These are phyloP conservation scores for Chironomus tentans DNA, from an alignment of 2,888 invertebrate species.

Conservation along the genomic window DNA sequence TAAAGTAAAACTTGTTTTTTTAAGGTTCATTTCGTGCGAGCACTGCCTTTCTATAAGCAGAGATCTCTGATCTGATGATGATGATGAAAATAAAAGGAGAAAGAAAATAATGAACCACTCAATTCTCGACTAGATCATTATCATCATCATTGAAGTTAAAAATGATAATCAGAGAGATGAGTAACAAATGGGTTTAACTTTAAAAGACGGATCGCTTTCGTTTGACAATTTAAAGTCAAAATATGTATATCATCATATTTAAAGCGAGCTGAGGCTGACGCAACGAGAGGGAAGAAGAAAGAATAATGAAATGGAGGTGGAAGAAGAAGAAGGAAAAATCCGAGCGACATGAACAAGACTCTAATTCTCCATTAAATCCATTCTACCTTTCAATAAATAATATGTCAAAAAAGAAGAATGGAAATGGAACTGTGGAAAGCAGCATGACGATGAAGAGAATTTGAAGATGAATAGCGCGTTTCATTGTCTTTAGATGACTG, in stretches of 20 bases:
- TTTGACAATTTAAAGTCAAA: conserved; percentile 5
- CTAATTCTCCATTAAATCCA: conserved; percentile 14
- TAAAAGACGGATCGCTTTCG: not conserved
- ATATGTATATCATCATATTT: not conserved
- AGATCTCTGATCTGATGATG: not conserved
- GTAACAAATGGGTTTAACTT: not conserved
- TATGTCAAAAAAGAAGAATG: conserved; percentile 9
- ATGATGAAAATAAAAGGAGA: not conserved
- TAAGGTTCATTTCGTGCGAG: not conserved
- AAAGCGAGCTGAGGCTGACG: not conserved
- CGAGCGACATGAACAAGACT: conserved; percentile 12
- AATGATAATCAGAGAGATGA: not conserved
- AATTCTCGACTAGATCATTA: conserved; percentile 4
- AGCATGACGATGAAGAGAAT: not conserved
- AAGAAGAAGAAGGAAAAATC: not conserved
- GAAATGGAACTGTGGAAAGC: conserved; percentile 5
- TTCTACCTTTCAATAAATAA: conserved; percentile 24
- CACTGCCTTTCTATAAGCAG: not conserved
- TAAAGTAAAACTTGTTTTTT: conserved; percentile 11
- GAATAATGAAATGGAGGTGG: not conserved
- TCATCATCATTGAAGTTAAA: not conserved
- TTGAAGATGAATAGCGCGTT: not conserved
- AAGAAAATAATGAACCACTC: not conserved
- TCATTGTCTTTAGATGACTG: not conserved
- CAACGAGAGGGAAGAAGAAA: not conserved